Evolutionary conservation across 2,797 vertebrate species (phyloP), one percentile per base, ranked within the genome.

Genomic region (Poecilia gillii): DNA sequence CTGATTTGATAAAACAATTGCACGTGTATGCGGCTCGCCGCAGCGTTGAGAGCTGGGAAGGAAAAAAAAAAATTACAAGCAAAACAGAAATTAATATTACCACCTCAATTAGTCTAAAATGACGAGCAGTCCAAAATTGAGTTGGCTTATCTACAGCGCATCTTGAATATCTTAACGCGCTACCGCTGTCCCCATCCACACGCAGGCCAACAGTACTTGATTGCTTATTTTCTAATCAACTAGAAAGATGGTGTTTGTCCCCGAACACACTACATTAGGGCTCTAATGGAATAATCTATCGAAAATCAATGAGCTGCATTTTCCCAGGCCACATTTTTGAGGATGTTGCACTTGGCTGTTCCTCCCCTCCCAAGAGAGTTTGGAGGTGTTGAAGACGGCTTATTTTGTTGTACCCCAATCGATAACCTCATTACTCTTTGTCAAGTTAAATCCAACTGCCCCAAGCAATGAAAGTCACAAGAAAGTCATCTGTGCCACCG

Each of bases 351-450:
- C 93, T 94, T 94, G 94, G 92, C 93, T 84, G 92, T 94, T 92
- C 91, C 87, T 89, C 89, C 85, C 92, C 88, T 94, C 94, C 94
- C 94, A 80, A 78, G 94, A 94, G 94, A 94, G 88, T 91, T 93
- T 88, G 85, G 90, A 93, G 93, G 93, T 93, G 94, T 95, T 94
- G 94, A 94, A 93, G 94, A 95, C 93, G 94, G 95, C 94, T 95
- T 95, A 94, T 95, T 95, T 93, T 88, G 91, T 93, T 91, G 92
- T 95, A 93, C 92, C 90, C 92, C 92, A 92, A 95, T 96, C 96
- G 87, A 95, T 96, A 96, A 94, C 94, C 95, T 96, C 95, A 95
- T 96, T 96, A 96, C 94, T 95, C 95, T 96, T 95, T 95, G 94
- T 95, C 94, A 95, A 95, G 93, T 95, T 95, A 95, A 95, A 95